A percentile compares a stretch with the other conserved stretches of the same genome.
Evolutionary conservation across 2,113 vertebrate genomes (phyloP).

Genomic region (Puma concolor): DNA sequence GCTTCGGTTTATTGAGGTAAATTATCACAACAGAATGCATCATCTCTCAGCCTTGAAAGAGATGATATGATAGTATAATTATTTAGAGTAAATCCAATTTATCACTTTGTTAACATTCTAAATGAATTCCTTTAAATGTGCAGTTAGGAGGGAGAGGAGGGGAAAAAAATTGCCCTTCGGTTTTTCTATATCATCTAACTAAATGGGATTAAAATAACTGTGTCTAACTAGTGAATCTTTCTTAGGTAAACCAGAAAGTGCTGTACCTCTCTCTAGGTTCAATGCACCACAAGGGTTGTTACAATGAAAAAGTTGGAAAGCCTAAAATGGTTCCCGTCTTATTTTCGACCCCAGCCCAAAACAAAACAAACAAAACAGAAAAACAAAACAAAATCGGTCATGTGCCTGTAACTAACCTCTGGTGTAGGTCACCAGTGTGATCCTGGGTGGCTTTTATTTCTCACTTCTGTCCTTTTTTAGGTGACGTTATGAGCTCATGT

Average conservation of each 20-base stretch:
- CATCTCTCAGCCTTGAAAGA: background rate
- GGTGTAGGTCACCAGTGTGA: background rate
- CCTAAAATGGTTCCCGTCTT: background rate
- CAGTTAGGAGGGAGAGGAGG: background rate
- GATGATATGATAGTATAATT: background rate
- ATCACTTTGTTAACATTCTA: slow-evolving; percentile 36
- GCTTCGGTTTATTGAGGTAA: slow-evolving; percentile 9
- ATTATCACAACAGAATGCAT: background rate
- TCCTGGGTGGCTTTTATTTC: background rate
- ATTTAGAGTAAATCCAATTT: background rate
- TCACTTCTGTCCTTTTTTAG: background rate
- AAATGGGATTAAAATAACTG: background rate
- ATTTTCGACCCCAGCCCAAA: background rate
- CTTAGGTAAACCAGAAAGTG: background rate
- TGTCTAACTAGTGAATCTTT: background rate
- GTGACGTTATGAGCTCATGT: background rate
- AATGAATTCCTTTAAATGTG: slow-evolving; percentile 29
- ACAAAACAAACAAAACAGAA: background rate
- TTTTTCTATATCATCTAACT: slow-evolving; percentile 9
- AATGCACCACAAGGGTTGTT: background rate
- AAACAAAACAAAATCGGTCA: background rate
- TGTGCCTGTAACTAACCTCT: background rate
- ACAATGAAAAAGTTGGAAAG: background rate
- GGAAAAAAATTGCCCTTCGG: background rate
- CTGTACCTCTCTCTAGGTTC: background rate